phyloP scores from a whole-genome alignment of 2,113 vertebrate genomes.

The Cercopithecus mona region DNA sequence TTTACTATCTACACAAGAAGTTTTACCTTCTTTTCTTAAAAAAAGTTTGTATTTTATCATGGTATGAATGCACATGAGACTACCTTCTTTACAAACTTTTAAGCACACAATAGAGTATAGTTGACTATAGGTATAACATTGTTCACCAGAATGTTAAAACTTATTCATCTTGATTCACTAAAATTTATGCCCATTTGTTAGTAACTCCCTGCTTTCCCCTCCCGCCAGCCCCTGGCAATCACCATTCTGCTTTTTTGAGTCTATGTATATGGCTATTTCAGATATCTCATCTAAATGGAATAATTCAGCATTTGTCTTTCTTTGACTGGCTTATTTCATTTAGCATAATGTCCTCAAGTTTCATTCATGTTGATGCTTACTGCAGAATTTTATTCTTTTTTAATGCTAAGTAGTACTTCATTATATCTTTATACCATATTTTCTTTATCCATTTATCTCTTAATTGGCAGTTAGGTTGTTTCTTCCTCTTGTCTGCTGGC shows the following conservation, averaged over 20 bases:
- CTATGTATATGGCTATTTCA: background rate
- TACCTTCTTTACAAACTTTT: background rate
- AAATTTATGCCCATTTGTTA: background rate
- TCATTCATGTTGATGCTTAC: background rate
- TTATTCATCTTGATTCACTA: background rate
- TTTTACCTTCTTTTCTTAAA: background rate
- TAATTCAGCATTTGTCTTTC: background rate
- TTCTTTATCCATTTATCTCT: background rate
- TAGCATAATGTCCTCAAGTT: background rate
- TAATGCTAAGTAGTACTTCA: background rate
- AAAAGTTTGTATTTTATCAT: background rate
- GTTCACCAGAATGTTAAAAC: background rate
- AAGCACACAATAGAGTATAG: background rate
- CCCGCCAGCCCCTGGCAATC: no score
- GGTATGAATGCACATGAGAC: background rate
- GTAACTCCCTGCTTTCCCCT: background rate
- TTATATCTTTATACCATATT: background rate
- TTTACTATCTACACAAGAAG: background rate
- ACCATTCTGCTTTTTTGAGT: background rate
- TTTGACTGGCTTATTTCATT: background rate
- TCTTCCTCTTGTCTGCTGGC: background rate
- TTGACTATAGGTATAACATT: background rate
- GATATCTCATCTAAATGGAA: background rate
- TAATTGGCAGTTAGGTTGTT: background rate
- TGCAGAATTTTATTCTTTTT: background rate